Conservation (phyloP, 1,140 invertebrate species). For the Calephelis virginiensis region DNA sequence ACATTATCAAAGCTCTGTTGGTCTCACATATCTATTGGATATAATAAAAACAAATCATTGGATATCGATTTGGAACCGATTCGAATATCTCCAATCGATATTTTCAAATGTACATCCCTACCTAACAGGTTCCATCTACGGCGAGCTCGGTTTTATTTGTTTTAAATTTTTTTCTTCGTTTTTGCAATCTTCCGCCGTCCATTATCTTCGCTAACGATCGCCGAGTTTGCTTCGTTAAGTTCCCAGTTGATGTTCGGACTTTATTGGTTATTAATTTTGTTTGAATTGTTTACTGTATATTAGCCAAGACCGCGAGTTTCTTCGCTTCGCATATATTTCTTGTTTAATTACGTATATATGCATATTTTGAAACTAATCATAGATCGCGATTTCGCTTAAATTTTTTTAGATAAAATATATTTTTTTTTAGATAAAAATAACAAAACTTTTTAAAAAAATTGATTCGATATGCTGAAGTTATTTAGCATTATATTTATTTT, state of each 20-base stretch:
- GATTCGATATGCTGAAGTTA: no score
- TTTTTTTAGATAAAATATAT: no score
- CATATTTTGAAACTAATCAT: neutral
- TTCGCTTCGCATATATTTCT: neutral
- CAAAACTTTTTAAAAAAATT: no score
- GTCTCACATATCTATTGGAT: no score
- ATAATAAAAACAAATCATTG: no score
- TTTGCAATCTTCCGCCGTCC: constrained; percentile 61
- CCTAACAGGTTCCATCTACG: constrained; percentile 49
- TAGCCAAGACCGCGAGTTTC: neutral
- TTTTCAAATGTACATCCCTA: constrained; percentile 19
- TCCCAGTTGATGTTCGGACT: constrained; percentile 51
- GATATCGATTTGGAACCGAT: no score
- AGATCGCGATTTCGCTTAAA: neutral
- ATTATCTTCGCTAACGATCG: constrained; percentile 70
- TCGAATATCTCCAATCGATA: no score
- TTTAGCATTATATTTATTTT: no score
- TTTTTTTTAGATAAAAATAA: no score
- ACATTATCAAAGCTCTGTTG: no score
- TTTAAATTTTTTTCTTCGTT: constrained; percentile 72
- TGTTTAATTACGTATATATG: neutral
- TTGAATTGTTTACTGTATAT: constrained; percentile 46
- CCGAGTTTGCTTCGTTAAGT: constrained; percentile 53
- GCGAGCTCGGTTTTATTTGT: constrained; percentile 61
- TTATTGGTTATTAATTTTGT: constrained; percentile 50